A percentile compares a stretch with the other conserved stretches of the same genome.
phyloP scores from a whole-genome alignment of 1,140 invertebrate species.

The Calycopis cecrops region DNA sequence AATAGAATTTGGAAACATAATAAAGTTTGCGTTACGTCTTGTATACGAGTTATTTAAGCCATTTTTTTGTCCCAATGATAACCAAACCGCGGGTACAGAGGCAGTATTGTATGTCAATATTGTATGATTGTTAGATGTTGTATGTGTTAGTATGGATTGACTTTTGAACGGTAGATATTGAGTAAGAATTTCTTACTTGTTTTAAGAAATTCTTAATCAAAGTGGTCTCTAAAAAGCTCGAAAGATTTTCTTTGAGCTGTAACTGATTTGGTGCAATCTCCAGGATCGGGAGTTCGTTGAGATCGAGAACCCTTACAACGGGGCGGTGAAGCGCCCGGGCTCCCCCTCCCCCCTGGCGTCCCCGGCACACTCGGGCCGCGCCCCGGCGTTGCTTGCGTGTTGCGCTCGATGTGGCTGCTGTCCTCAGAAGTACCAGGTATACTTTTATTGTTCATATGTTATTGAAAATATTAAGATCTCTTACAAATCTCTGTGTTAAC shows the following conservation, averaged over 20 bases:
- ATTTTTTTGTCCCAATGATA: too few species aligned
- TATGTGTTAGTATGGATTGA: conserved; percentile 1
- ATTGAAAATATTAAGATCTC: neutral
- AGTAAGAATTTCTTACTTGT: too few species aligned
- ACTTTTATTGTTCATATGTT: neutral
- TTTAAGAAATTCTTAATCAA: too few species aligned
- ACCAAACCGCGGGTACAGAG: conserved; percentile 2
- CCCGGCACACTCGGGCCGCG: conserved; percentile 87
- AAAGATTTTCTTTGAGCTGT: too few species aligned
- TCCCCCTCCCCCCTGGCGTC: conserved; percentile 90
- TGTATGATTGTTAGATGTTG: conserved; percentile 9
- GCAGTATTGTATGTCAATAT: neutral
- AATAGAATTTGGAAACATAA: too few species aligned
- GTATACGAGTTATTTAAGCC: too few species aligned
- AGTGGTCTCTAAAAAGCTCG: too few species aligned
- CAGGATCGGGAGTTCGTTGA: conserved; percentile 98
- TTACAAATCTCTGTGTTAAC: too few species aligned
- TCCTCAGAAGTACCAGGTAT: conserved; percentile 91
- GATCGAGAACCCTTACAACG: conserved; percentile 95
- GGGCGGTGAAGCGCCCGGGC: conserved; percentile 90
- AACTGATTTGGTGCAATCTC: conserved; percentile 22
- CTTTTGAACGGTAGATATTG: too few species aligned
- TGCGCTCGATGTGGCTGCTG: conserved; percentile 85
- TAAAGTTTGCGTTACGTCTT: too few species aligned
- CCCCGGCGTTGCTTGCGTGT: conserved; percentile 86